Percentiles rank a stretch among this genome's conserved stretches.
Conservation (phyloP, 2,888 invertebrate genomes). For the Lithodes maja region DNA sequence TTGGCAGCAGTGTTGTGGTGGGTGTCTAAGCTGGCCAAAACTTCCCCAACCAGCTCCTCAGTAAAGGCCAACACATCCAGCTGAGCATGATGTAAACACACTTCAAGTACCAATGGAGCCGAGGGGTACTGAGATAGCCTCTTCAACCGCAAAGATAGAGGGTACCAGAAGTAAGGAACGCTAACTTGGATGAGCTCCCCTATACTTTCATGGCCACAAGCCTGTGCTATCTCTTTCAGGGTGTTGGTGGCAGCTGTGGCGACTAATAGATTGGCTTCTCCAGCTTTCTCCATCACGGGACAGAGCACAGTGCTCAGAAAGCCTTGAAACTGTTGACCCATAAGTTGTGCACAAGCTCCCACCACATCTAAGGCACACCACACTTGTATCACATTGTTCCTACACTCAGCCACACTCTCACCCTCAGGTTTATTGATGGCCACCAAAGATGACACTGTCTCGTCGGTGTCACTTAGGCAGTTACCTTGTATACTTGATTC, state of each 20-base stretch:
- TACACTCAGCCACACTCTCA: neutral
- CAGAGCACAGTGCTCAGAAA: slow-evolving; percentile 51
- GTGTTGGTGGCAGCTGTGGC: slow-evolving; percentile 37
- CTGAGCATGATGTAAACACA: slow-evolving; percentile 40
- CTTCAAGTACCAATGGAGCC: slow-evolving; percentile 60
- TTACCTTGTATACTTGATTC: neutral
- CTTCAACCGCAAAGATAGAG: slow-evolving; percentile 60
- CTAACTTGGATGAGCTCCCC: slow-evolving; percentile 48
- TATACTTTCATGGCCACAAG: slow-evolving; percentile 46
- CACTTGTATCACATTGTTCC: neutral
- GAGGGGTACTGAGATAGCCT: slow-evolving; percentile 45
- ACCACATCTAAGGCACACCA: slow-evolving; percentile 37
- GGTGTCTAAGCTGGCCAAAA: slow-evolving; percentile 47
- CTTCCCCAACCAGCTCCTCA: slow-evolving; percentile 65
- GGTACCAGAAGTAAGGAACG: slow-evolving; percentile 64
- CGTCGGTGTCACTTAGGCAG: neutral
- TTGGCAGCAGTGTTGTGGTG: slow-evolving; percentile 39
- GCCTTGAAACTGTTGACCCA: slow-evolving; percentile 28
- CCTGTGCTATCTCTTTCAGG: slow-evolving; percentile 43
- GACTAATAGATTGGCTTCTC: slow-evolving; percentile 46
- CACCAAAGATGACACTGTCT: neutral
- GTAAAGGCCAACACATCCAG: slow-evolving; percentile 49
- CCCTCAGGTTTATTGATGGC: neutral
- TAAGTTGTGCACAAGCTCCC: slow-evolving; percentile 32
- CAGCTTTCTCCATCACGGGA: slow-evolving; percentile 60